Evolutionary conservation across 2,797 vertebrate species (phyloP).

Genomic region (Pipistrellus kuhlii): DNA sequence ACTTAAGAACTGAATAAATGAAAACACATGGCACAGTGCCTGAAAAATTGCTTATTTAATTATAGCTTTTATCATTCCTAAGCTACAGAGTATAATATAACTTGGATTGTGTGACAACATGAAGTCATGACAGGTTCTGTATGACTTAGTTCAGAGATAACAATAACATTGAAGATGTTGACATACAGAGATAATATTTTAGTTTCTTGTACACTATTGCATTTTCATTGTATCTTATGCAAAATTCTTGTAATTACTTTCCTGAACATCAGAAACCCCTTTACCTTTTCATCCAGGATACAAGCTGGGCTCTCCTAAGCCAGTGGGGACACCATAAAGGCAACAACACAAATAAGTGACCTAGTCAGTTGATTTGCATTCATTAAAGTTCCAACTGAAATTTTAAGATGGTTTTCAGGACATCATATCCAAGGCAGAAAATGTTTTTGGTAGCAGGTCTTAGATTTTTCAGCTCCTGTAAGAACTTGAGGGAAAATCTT

Average conservation of each 20-base stretch:
- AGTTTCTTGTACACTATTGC: slow-evolving; percentile 1
- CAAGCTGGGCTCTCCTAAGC: neutral
- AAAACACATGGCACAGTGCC: neutral
- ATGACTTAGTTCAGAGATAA: neutral
- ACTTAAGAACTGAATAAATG: slow-evolving; percentile 13
- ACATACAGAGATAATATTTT: neutral
- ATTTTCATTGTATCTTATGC: slow-evolving; percentile 11
- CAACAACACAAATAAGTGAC: neutral
- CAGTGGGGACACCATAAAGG: neutral
- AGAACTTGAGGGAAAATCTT: slow-evolving; percentile 11
- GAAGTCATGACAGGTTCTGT: neutral
- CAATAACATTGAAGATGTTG: slow-evolving; percentile 35
- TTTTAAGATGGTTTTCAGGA: slow-evolving; percentile 17
- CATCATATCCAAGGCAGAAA: neutral
- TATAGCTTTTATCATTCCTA: neutral
- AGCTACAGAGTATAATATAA: slow-evolving; percentile 1
- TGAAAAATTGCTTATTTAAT: slow-evolving; percentile 1
- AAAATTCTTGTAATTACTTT: slow-evolving; percentile 46
- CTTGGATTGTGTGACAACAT: neutral
- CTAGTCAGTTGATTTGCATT: slow-evolving; percentile 52
- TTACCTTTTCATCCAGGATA: slow-evolving; percentile 34
- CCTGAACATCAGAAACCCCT: slow-evolving; percentile 4
- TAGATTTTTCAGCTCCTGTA: slow-evolving; percentile 49
- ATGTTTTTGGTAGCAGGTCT: neutral
- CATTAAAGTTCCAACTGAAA: neutral